Base-by-base conservation (phyloP, 2,797 vertebrate genomes). In the Percopsis omiscomaycus region DNA sequence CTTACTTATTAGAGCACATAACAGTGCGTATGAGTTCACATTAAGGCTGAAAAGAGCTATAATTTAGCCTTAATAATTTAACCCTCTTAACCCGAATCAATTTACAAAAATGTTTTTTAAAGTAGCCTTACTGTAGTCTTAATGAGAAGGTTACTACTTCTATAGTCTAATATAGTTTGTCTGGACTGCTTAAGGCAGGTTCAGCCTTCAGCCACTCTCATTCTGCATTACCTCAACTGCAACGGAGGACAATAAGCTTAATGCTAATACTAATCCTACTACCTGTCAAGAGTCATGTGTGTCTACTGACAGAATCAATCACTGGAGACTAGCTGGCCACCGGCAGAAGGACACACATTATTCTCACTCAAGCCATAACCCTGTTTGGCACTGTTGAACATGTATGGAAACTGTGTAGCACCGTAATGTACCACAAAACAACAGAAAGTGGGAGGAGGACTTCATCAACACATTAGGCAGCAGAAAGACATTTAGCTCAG, bases 211-310 rank as follows among this genome's bases (percentile, higher is more conserved):
- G 32, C 32, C 32, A 37, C 32, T 37, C 5, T 37, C 5, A 5
- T 37, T 5, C 32, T 37, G 56, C 56, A 48, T 80, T 56, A 91
- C 78, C 82, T 81, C 71, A 68, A 63, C 73, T 70, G 65, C 68
- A 79, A 61, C 69, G 80, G 82, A 44, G 14, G 71, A 75, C 74
- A 80, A 74, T 62, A 69, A 79, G 64, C 78, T 84, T 91, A 92
- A 88, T 87, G 76, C 77, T 92, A 91, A 91, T 86, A 87, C 61
- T 68, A 65, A 65, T 65, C 11, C 80, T 84, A 57, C 83, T 86
- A 79, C 83, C 82, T 91, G 90, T 92, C 89, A 92, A 79, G 79
- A 90, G 86, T 86, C 86, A 73, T 89, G 81, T 86, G 75, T 55
- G 48, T 84, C 86, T 81, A 61, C 71, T 86, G 74, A 88, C 74